Evolutionary conservation across 2,797 vertebrate species (phyloP), one percentile per base, ranked within the genome.

Genomic region (Dendrocincla fuliginosa): DNA sequence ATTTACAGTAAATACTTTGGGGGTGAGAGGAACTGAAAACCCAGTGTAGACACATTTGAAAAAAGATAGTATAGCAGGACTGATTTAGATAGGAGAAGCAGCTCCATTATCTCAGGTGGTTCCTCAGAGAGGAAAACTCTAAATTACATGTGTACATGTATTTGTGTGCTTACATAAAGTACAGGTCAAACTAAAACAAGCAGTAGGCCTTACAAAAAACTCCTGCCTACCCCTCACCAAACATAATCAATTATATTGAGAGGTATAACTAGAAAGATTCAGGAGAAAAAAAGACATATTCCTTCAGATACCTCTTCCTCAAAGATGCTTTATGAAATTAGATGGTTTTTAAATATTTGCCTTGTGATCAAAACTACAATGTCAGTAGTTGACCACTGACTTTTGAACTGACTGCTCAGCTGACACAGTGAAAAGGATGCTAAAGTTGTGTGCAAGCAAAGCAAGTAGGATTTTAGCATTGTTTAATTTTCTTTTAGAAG

Each of bases 211-310:
- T 46, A 55, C 3, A 63, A 74, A 86, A 79, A 55, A 50, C 19
- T 41, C 46, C 18, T 2, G 10, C 16, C 25, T 84, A 56, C 1
- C 4, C 16, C 37, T 75, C 10, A 59, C 25, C 19, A 64, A 33
- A 68, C 32, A n/a, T 4, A 63, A 18, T 25, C 37, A 74, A 30
- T 33, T 47, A 89, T 14, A 42, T 1, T 23, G 44, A 90, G 17
- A 78, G 3, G 46, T 41, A 59, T 64, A 37, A 52, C 41, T 35
- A 11, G 10, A 37, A 39, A 16, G 3, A 8, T 19, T 39, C 22
- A 5, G 4, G 4, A 5, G 25, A 15, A 32, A 46, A 25, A 15
- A 46, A 46, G 7, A 13, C 0, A 0, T 28, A 42, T 37, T 76
- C 61, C 41, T 75, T 85, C 13, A 46, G 46, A 41, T 57, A 69